Evolutionary conservation across 2,113 vertebrate genomes (phyloP), one percentile per base, ranked within the genome.

Genomic region (Sorex araneus): DNA sequence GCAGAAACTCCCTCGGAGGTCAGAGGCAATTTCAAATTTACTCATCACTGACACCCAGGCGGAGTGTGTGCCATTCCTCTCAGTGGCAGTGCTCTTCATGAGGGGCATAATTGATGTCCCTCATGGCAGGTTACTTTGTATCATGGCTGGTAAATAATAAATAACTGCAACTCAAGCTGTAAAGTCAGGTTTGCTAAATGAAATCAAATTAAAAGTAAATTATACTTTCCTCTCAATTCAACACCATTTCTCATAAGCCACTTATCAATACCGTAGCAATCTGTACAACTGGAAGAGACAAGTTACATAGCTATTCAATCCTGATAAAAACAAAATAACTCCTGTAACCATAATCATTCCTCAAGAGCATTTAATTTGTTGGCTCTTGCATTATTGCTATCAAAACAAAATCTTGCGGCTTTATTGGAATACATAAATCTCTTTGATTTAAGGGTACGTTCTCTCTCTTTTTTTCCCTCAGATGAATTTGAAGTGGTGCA

Each of bases 121-220:
- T 76, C 50, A 45, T 85, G 84, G 40, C 60, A 83, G 66, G 78
- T 87, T 92, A 83, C 78, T 95, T 87, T 95, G 91, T 82, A 82
- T 50, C 69, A 66, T 80, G 78, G 34, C 78, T 95, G 70, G 43
- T 96, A 78, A 91, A 96, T 94, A 92, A 96, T 95, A 95, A 95
- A 95, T 94, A 94, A 96, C 84, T 47, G 54, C 67, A 92, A 88
- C 50, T 73, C 60, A 77, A 91, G 85, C 71, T 94, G 71, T 89
- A 60, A 94, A 87, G 78, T 89, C 87, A 91, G 74, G 27, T 81
- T 87, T 90, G 85, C 87, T 75, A 93, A 96, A 92, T 79, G 94
- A 94, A 96, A 86, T 75, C 64, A 95, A 97, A 96, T 83, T 93
- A 96, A 97, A 97, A 89, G 28, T 86, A 96, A 96, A 93, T 88